Evolutionary conservation across 1,140 invertebrate genomes (phyloP), one percentile per base, ranked within the genome.

Genomic region (Tetramorium simillimum): DNA sequence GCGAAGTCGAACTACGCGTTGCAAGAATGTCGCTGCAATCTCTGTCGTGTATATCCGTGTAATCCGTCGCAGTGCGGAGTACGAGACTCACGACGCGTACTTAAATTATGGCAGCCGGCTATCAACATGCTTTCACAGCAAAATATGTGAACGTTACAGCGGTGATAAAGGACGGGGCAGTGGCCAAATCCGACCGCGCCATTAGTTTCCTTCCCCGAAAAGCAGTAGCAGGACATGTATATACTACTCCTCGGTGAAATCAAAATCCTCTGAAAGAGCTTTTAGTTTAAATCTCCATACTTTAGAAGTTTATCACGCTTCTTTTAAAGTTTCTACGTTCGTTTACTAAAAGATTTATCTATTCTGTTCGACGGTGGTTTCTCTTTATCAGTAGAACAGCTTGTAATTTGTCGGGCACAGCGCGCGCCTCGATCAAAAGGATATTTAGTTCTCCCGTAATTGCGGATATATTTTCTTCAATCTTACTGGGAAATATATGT

Each of bases 21-120:
- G 67, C 24, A 58, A 72, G 65, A 58, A 69, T 60, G 51, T 40
- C n/a, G 63, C 63, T 60, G 67, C 67, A 82, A 82, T 82, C 67
- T 58, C 51, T 46, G 67, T 46, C 51, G 80, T 37, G 67, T 73
- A 70, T 21, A 73, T 46, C 37, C 67, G 80, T 72, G 80, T 82
- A 73, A 82, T 81, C 63, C 63, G 77, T 80, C 77, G 77, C 77
- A 81, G 46, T 81, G 77, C 63, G n/a, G 77, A 53, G 16, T 10
- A 43, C 18, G 60, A 21, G 21, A 72, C 40, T 70, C 80, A 46
- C 21, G 33, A 21, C 63, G 63, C 33, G 51, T 82, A 72, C 51
- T 82, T 82, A 73, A 82, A 73, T 82, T 82, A 82, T 82, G 80
- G 80, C 67, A 82, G 80, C 24, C 67, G 37, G 67, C 80, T 82